Base-by-base conservation (phyloP, 2,797 vertebrate genomes). In the Bufotes viridis region DNA sequence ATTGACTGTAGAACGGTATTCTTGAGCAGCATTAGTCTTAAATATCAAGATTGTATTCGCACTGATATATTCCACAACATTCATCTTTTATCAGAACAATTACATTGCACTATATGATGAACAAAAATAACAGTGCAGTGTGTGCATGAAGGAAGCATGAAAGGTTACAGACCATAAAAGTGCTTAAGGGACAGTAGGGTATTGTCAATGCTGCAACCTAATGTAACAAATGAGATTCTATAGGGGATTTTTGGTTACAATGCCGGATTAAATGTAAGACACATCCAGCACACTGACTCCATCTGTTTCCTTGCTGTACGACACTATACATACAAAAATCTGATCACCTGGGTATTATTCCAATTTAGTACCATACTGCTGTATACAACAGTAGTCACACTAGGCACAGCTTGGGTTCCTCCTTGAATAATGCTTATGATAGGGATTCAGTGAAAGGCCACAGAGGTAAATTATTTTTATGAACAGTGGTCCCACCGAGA, bases 401-500 rank as follows among this genome's bases (percentile, higher is more conserved):
- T 49, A 80, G 24, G 60, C 63, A 29, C 81, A 87, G 69, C 70
- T 70, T 87, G 70, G 34, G 11, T 75, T 74, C 42, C 22, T n/a
- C 12, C 57, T 18, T 15, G 70, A 72, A 61, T 58, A 72, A 82
- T n/a, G 81, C 22, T 87, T 82, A 75, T 87, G 80, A 76, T 74
- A 67, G 60, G 69, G 78, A 75, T 76, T 63, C 58, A 51, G 60
- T 82, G 72, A 55, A 78, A 83, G 63, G 58, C 72, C 22, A 20
- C 58, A 67, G 51, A 82, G 49, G 72, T 60, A 82, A 82, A 67
- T 81, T 26, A 26, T 74, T 72, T 67, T 81, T 86, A 69, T 86
- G 76, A 79, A 80, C 18, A 65, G 63, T 81, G 51, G 63, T 86
- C 78, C 78, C 65, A 80, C 53, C n/a, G 85, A 72, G 85, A 81